Percentiles rank a stretch among this genome's conserved stretches.
Evolutionary conservation across 1,140 invertebrate species (phyloP).

Genomic region (Melanaphis sacchari): DNA sequence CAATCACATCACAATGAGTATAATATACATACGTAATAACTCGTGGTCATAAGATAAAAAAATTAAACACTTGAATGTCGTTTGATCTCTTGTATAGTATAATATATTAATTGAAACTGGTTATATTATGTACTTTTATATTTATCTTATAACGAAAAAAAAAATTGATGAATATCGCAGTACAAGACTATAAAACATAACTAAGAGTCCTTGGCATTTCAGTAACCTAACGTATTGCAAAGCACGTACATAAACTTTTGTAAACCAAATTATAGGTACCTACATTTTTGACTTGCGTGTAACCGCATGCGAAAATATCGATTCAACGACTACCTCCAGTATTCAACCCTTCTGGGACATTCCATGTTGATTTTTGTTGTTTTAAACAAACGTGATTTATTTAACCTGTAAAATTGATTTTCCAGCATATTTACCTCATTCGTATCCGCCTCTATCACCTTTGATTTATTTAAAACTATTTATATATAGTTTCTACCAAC

Average conservation of each 20-base stretch:
- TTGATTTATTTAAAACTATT: constrained; percentile 27
- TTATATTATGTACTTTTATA: not conserved
- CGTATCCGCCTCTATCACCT: not conserved
- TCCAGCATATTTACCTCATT: not conserved
- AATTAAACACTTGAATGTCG: not conserved
- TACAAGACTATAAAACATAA: constrained; percentile 2
- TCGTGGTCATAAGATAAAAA: not conserved
- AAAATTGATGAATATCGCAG: not conserved
- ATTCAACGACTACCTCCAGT: not conserved
- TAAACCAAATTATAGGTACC: constrained; percentile 33
- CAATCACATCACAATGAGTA: not conserved
- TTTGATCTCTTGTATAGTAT: not conserved
- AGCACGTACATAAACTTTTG: constrained; percentile 36
- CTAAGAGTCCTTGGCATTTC: not conserved
- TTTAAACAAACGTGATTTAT: constrained; percentile 29
- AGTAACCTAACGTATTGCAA: constrained; percentile 18
- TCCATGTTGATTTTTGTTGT: constrained; percentile 31
- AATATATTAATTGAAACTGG: not conserved
- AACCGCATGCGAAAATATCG: constrained; percentile 18
- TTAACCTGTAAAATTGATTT: constrained; percentile 13
- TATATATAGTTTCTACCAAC: not conserved
- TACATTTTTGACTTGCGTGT: constrained; percentile 5
- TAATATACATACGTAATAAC: not conserved
- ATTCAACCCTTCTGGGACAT: constrained; percentile 3
- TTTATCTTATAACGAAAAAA: not conserved